These are phyloP conservation scores for Mesocentrotus franciscanus DNA, from an alignment of 53 echinoderm and acorn worm species.

Conservation along the genomic window DNA sequence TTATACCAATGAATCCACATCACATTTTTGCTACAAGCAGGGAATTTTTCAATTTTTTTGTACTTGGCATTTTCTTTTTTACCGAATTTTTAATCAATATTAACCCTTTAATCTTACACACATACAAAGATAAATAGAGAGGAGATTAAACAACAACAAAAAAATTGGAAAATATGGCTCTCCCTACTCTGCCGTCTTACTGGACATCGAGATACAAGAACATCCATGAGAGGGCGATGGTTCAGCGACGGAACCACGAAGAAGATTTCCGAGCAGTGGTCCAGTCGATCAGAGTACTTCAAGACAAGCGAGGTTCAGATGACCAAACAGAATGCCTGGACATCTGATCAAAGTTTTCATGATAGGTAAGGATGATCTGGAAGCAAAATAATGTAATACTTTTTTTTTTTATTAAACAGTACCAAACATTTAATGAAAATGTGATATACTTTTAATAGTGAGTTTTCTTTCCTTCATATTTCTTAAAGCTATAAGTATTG, in stretches of 20 bases:
- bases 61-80: too few species aligned
- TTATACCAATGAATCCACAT: too few species aligned
- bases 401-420: neutral
- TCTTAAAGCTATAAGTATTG: too few species aligned
- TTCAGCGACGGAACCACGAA: conserved; percentile 84
- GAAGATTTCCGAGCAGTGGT: conserved; percentile 93
- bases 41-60: too few species aligned
- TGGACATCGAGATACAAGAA: conserved; percentile 96
- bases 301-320: conserved; percentile 76
- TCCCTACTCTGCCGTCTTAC: conserved; percentile 92
- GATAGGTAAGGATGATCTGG: conserved; percentile 72
- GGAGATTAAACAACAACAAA: neutral
- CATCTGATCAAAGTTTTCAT: conserved; percentile 90
- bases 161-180: conserved; percentile 86
- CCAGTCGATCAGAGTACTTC: conserved; percentile 83
- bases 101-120: neutral
- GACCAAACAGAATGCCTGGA: conserved; percentile 94
- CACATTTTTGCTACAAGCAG: too few species aligned
- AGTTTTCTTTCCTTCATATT: too few species aligned
- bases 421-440: too few species aligned
- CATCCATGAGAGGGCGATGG: conserved; percentile 92
- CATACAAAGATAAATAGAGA: neutral
- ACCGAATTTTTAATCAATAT: too few species aligned
- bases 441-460: too few species aligned
- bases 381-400: neutral